These are phyloP conservation scores for Hylaeus volcanicus DNA, from an alignment of 1,140 invertebrate genomes.

Conservation along the genomic window DNA sequence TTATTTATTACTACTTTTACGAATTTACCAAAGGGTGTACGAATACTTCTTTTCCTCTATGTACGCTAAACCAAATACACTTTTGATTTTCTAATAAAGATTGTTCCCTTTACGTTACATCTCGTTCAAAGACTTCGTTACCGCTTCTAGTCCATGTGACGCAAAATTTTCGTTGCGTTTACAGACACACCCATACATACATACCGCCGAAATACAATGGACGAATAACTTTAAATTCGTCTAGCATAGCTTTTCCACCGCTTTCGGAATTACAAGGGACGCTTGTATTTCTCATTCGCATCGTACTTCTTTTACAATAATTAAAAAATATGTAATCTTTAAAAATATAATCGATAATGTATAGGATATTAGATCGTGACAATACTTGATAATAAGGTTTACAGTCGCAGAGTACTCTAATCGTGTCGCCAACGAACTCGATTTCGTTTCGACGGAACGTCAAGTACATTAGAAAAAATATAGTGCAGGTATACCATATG, in stretches of 20 bases:
- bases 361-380: conserved; percentile 41
- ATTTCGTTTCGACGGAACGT: conserved; percentile 61
- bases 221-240: not conserved
- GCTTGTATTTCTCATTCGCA: conserved; percentile 23
- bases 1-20: no score
- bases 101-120: not conserved
- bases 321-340: conserved; percentile 79
- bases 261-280: not conserved
- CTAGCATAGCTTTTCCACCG: not conserved
- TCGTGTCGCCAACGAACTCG: conserved; percentile 17
- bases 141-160: not conserved
- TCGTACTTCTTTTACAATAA: conserved; percentile 69
- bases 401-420: not conserved
- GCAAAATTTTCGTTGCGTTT: not conserved
- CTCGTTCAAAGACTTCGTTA: not conserved
- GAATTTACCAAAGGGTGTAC: no score
- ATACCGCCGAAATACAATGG: not conserved
- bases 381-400: conserved; percentile 21
- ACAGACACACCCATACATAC: no score
- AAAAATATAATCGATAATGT: conserved; percentile 76
- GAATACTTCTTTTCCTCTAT: no score
- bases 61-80: not conserved
- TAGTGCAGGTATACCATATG: conserved; percentile 71
- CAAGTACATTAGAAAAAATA: conserved; percentile 78
- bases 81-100: not conserved